Conservation (phyloP, 2,113 vertebrate species). For the Drymodes brunneopygia region DNA sequence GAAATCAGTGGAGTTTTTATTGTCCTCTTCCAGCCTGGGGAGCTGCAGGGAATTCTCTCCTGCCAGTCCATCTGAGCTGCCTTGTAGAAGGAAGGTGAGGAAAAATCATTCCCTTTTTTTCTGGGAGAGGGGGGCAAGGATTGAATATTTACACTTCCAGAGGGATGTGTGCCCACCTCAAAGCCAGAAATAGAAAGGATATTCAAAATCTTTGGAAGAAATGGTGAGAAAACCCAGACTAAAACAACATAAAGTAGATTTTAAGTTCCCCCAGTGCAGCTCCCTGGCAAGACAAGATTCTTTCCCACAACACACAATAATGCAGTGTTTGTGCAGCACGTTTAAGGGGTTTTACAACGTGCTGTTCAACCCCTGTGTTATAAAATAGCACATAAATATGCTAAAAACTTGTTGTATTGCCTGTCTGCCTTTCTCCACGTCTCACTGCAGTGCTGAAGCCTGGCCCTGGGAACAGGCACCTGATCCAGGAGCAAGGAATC, state of each 20-base stretch:
- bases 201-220: not conserved
- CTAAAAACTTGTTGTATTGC: not conserved
- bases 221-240: not conserved
- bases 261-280: not conserved
- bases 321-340: not conserved
- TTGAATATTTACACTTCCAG: not conserved
- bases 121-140: not conserved
- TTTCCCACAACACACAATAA: not conserved
- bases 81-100: not conserved
- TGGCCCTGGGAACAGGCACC: not conserved
- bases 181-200: not conserved
- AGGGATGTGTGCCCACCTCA: not conserved
- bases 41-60: not conserved
- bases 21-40: not conserved
- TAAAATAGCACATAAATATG: not conserved
- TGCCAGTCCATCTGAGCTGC: accelerated
- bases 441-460: not conserved
- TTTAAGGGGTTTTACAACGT: not conserved
- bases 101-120: not conserved
- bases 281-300: not conserved
- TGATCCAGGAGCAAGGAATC: not conserved
- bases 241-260: not conserved
- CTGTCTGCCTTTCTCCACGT: not conserved
- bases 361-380: not conserved
- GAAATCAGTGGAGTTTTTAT: not conserved